phyloP scores from a whole-genome alignment of 2,888 invertebrate genomes.

The Eristalis pertinax region DNA sequence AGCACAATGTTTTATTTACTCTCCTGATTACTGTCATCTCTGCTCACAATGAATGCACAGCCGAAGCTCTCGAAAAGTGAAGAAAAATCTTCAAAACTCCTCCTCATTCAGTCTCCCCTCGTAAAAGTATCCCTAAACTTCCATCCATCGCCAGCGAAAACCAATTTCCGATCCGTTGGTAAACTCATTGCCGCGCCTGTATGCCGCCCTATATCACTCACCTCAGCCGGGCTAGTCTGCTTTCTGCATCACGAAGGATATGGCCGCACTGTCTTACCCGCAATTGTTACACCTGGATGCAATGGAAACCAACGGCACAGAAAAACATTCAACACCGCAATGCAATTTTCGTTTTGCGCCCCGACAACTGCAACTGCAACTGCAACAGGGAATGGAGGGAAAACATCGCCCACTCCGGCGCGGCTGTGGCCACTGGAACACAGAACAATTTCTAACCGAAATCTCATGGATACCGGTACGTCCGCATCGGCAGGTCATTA shows the following conservation, averaged over 20 bases:
- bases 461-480: neutral
- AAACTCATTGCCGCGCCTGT: slow-evolving; percentile 31
- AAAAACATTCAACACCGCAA: slow-evolving; percentile 63
- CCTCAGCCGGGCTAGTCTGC: neutral
- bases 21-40: too few relatives aligned
- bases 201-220: neutral
- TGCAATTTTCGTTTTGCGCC: slow-evolving; percentile 56
- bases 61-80: too few relatives aligned
- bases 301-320: slow-evolving; percentile 51
- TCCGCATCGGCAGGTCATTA: slow-evolving; percentile 34
- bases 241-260: slow-evolving; percentile 52
- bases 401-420: neutral
- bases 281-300: slow-evolving; percentile 70
- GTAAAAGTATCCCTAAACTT: too few relatives aligned
- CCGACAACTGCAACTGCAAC: neutral
- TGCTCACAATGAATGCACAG: too few relatives aligned
- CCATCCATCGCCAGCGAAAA: too few relatives aligned
- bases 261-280: slow-evolving; percentile 47
- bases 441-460: slow-evolving; percentile 16
- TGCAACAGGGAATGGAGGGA: neutral
- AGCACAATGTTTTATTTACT: too few relatives aligned
- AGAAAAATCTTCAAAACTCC: too few relatives aligned
- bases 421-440: neutral
- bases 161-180: neutral
- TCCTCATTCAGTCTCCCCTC: too few relatives aligned